These are phyloP conservation scores for Lagenorhynchus albirostris DNA, from an alignment of 2,113 vertebrate species.

Conservation along the genomic window DNA sequence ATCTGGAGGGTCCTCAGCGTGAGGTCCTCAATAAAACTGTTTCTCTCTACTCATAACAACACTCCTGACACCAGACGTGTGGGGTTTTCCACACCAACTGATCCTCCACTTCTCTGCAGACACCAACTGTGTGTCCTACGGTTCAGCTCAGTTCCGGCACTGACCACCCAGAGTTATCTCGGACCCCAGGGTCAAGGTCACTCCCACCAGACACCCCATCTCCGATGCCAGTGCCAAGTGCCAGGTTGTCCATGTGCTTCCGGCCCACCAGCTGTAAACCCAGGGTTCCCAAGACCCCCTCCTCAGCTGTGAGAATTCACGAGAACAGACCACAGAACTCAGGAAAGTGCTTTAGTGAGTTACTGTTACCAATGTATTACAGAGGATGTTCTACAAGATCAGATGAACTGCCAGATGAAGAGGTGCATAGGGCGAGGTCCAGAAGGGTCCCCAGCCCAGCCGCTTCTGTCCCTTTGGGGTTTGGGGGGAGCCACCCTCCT, in stretches of 20 bases:
- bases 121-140: not conserved
- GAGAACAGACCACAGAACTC: not conserved
- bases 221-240: no score
- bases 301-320: not conserved
- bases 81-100: not conserved
- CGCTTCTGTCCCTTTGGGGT: no score
- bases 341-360: not conserved
- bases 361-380: not conserved
- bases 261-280: not conserved
- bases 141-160: no score
- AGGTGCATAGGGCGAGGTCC: no score
- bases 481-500: no score
- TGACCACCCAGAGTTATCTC: not conserved
- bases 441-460: no score
- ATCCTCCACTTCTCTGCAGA: not conserved
- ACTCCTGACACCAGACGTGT: fast-evolving
- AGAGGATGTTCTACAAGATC: not conserved
- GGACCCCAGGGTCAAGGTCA: no score
- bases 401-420: no score
- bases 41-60: fast-evolving
- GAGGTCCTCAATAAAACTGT: fast-evolving
- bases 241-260: not conserved
- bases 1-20: fast-evolving
- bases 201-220: not conserved
- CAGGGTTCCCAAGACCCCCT: not conserved